phyloP scores from a whole-genome alignment of 2,888 invertebrate species.

The Stenichneumon culpator region DNA sequence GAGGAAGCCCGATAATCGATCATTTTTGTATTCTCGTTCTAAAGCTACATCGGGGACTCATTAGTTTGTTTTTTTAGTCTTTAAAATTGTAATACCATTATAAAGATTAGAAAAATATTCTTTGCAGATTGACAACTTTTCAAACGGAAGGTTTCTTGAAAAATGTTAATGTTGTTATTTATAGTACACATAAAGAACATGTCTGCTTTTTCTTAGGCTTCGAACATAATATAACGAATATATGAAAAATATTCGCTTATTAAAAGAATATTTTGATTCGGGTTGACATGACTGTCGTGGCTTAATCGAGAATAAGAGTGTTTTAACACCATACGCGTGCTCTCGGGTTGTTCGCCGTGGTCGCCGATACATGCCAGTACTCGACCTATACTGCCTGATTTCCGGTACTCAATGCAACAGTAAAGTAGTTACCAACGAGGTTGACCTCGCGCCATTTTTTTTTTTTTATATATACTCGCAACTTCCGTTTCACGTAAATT shows the following conservation, averaged over 20 bases:
- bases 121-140: too few relatives aligned
- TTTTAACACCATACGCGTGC: neutral
- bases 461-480: neutral
- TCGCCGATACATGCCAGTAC: neutral
- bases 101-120: too few relatives aligned
- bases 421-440: conserved; percentile 12
- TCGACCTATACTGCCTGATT: conserved; percentile 1
- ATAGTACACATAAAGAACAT: neutral
- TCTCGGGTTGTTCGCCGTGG: neutral
- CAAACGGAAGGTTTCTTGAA: too few relatives aligned
- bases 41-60: too few relatives aligned
- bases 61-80: too few relatives aligned
- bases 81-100: too few relatives aligned
- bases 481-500: conserved; percentile 19
- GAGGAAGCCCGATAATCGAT: too few relatives aligned
- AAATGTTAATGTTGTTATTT: too few relatives aligned
- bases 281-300: neutral
- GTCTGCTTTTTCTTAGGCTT: neutral
- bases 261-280: neutral
- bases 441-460: neutral
- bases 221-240: neutral
- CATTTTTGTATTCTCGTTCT: too few relatives aligned
- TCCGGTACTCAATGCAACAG: conserved; percentile 3
- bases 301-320: neutral
- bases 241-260: neutral